Base-by-base conservation (phyloP, 1,140 invertebrate species). In the Lordiphosa mommai region DNA sequence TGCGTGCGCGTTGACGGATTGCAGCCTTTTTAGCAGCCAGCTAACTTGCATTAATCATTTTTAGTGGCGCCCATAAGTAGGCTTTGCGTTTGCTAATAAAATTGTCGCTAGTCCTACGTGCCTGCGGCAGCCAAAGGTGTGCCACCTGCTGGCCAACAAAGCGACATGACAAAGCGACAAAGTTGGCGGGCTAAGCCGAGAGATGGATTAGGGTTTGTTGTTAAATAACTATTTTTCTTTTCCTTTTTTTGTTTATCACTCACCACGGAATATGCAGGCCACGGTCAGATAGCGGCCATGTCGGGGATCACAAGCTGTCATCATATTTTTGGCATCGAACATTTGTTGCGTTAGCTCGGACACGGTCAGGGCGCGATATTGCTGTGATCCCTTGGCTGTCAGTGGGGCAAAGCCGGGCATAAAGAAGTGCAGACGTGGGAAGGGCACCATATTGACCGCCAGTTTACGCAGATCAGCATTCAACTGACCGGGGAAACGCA, bases 361-460 rank as follows among this genome's bases (percentile, higher is more conserved):
- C 1, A 98, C 97, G 5, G 96, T 95, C 1, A 96, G 89, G 0
- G 95, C 94, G 56, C 94, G 91, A 90, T 97, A 97, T 56, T 96
- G 95, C 77, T 96, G 95, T 65, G 92, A 93, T 8, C 95, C 94
- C 66, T 96, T 92, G 34, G 96, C 96, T 9, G 97, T 98, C 1
- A 99, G 91, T 7, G 97, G 97, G 5, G 97, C 97, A 88, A 98
- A 99, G 8, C 97, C 97, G 29, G 97, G 97, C 93, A 97, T 97
- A 89, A 98, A 99, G 93, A 99, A 99, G 89, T 99, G 97, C 17
- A 99, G 92, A 85, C 97, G 93, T 33, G 97, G 97, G 91, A 97
- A 99, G 46, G 97, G 97, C 30, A 99, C 97, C 97, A 99, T 98
- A 90, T 99, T 98, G 10, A 99, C 97, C 20, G 97, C 97, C 64